Percentiles rank a stretch among this genome's conserved stretches.
phyloP scores from a whole-genome alignment of 2,113 vertebrate species.

The Anarhynchus alexandrinus region DNA sequence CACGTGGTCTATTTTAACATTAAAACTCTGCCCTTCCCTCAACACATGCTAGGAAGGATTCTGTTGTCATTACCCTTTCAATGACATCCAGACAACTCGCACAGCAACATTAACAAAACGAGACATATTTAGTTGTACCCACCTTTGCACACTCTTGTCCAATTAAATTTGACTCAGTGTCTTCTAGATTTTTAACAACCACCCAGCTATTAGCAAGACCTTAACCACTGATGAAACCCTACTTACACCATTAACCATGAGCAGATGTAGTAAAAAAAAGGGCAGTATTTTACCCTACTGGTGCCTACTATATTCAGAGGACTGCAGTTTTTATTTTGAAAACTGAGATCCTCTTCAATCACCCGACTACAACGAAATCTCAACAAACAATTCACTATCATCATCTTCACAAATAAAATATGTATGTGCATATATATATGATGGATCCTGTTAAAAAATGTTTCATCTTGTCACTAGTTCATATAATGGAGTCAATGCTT shows the following conservation, averaged over 20 bases:
- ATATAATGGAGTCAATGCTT: background rate
- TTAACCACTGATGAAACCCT: background rate
- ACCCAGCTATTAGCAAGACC: background rate
- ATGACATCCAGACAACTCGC: background rate
- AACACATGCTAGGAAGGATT: background rate
- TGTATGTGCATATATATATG: background rate
- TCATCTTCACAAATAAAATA: background rate
- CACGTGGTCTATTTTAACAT: background rate
- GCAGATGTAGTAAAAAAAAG: background rate
- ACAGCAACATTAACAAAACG: conserved; percentile 10
- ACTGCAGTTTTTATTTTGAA: background rate
- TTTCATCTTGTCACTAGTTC: background rate
- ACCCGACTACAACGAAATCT: background rate
- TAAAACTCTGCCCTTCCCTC: background rate
- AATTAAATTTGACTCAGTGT: conserved; percentile 39
- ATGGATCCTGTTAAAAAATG: background rate
- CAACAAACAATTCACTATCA: background rate
- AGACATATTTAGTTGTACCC: conserved; percentile 17
- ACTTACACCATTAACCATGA: background rate
- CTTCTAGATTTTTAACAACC: conserved; percentile 26
- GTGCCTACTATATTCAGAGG: background rate
- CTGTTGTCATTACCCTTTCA: conserved; percentile 12
- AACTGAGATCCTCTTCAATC: background rate
- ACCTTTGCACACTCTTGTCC: conserved; percentile 30
- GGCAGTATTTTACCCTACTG: background rate